These are phyloP conservation scores for Philereme transversata DNA, from an alignment of 2,888 invertebrate species.

Conservation along the genomic window DNA sequence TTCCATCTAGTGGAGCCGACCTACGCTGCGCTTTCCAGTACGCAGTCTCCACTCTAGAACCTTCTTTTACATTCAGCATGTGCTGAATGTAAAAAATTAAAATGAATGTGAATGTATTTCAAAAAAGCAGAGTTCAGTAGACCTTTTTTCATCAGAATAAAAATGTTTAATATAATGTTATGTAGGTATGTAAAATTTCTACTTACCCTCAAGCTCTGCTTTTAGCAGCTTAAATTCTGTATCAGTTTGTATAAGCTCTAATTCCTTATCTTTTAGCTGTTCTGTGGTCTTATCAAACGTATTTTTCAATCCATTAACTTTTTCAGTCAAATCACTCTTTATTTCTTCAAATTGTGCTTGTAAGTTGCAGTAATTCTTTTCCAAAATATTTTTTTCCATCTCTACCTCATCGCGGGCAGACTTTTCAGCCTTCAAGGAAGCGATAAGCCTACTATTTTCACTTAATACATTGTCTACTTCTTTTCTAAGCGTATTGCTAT, in stretches of 20 bases:
- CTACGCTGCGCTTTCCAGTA: no score
- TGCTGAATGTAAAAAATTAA: no score
- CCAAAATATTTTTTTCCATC: constrained; percentile 42
- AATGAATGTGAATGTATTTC: no score
- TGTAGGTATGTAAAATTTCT: neutral
- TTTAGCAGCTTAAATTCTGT: constrained; percentile 43
- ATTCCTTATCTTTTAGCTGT: constrained; percentile 36
- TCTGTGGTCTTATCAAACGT: constrained; percentile 20
- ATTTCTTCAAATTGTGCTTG: constrained; percentile 33
- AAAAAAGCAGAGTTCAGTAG: constrained; percentile 17
- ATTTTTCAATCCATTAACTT: constrained; percentile 25
- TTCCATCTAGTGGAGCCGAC: no score
- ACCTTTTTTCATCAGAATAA: constrained; percentile 46
- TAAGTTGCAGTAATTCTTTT: constrained; percentile 40
- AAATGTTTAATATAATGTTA: neutral
- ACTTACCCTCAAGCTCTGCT: constrained; percentile 50
- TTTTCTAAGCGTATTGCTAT: constrained; percentile 6
- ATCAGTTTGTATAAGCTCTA: constrained; percentile 40
- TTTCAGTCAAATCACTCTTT: constrained; percentile 4
- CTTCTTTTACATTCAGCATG: no score
- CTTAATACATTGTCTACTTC: constrained; percentile 14
- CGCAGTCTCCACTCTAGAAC: no score
- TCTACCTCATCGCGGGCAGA: constrained; percentile 43
- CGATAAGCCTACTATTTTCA: constrained; percentile 36
- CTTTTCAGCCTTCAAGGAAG: constrained; percentile 44